A percentile compares a stretch with the other conserved stretches of the same genome.
Evolutionary conservation across 2,797 vertebrate species (phyloP).

Genomic region (Ctenopoma multispine): DNA sequence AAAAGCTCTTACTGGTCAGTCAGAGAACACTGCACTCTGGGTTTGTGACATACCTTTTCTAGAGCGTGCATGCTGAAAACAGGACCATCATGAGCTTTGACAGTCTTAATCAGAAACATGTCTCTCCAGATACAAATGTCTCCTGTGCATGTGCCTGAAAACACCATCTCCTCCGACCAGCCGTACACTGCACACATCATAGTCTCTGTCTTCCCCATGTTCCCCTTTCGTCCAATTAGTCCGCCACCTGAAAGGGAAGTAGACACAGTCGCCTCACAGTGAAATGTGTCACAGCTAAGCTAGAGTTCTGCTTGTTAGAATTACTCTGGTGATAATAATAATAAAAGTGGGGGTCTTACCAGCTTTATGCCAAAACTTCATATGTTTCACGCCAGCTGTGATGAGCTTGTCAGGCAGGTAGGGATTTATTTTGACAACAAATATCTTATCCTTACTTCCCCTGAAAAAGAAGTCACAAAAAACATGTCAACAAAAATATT

Average conservation of each 20-base stretch:
- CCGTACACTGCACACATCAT: slow-evolving; percentile 99
- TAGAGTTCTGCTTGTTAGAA: slow-evolving; percentile 50
- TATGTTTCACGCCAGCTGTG: slow-evolving; percentile 97
- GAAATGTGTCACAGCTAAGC: slow-evolving; percentile 38
- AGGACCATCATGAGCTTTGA: slow-evolving; percentile 98
- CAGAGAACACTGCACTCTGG: not conserved
- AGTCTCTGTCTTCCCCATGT: slow-evolving; percentile 93
- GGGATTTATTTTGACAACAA: slow-evolving; percentile 97
- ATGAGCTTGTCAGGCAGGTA: slow-evolving; percentile 97
- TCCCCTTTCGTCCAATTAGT: slow-evolving; percentile 95
- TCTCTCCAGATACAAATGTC: slow-evolving; percentile 99
- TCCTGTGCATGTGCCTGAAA: slow-evolving; percentile 95
- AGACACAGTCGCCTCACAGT: slow-evolving; percentile 31
- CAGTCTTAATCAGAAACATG: slow-evolving; percentile 95
- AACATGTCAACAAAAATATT: slow-evolving; percentile 5
- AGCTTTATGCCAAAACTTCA: slow-evolving; percentile 98
- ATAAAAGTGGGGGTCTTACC: slow-evolving; percentile 80
- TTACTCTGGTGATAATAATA: slow-evolving; percentile 15
- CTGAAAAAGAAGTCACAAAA: slow-evolving; percentile 82
- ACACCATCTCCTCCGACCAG: slow-evolving; percentile 98
- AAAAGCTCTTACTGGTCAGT: not conserved
- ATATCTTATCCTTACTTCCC: slow-evolving; percentile 99
- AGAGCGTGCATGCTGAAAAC: slow-evolving; percentile 98
- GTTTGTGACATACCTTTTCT: slow-evolving; percentile 88
- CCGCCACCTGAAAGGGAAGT: slow-evolving; percentile 88